Conservation (phyloP, 1,140 invertebrate species). For the Camponotus floridanus region DNA sequence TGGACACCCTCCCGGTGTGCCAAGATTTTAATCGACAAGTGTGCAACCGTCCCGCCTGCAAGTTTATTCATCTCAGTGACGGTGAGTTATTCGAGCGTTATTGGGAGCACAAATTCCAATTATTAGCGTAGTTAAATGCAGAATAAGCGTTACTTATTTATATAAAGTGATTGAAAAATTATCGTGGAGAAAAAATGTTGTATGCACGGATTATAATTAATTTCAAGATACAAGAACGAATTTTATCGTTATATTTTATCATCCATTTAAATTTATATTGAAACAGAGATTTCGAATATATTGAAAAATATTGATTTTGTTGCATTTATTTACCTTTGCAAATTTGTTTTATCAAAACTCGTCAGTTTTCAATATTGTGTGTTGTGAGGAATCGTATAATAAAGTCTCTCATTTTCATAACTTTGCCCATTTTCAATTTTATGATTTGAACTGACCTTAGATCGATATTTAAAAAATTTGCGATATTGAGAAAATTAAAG, state of each 20-base stretch:
- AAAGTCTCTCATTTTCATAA: background rate
- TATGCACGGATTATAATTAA: background rate
- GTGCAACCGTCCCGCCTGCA: constrained; percentile 97
- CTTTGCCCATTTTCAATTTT: background rate
- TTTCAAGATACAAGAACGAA: background rate
- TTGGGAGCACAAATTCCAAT: too few species aligned
- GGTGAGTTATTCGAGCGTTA: constrained; percentile 88
- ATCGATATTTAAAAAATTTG: background rate
- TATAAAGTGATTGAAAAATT: background rate
- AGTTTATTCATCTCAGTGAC: constrained; percentile 98
- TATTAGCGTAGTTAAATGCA: background rate
- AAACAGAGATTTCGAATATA: too few species aligned
- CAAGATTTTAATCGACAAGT: constrained; percentile 99
- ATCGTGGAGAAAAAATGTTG: constrained; percentile 8
- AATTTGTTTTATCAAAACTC: constrained; percentile 7
- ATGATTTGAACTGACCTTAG: background rate
- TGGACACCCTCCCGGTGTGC: constrained; percentile 99
- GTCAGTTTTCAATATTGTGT: background rate
- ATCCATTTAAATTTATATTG: too few species aligned
- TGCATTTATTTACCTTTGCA: background rate
- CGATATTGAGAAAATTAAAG: constrained; percentile 6
- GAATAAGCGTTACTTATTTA: background rate
- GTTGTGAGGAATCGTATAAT: background rate
- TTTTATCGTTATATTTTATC: background rate
- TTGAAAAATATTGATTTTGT: background rate